Conservation (phyloP, 2,888 invertebrate genomes). For the Halocaridina rubra region DNA sequence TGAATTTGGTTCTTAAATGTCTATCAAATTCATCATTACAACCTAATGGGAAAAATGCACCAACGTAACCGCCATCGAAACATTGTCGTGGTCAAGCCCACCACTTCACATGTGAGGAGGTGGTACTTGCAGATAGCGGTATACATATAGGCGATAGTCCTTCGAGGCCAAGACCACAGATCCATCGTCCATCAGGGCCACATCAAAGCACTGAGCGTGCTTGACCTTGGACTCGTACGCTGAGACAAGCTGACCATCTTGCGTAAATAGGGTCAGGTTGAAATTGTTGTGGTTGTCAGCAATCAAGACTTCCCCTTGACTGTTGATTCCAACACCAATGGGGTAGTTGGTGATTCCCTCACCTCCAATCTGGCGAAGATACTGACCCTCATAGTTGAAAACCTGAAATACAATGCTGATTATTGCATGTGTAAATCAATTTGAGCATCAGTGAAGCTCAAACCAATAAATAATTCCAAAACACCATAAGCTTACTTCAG, state of each 20-base stretch:
- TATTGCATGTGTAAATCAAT: too few relatives aligned
- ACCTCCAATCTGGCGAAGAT: conserved; percentile 96
- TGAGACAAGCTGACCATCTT: conserved; percentile 96
- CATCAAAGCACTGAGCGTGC: conserved; percentile 99
- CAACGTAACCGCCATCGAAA: conserved; percentile 17
- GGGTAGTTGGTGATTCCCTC: conserved; percentile 99
- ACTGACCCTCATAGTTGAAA: conserved; percentile 97
- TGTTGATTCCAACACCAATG: conserved; percentile 98
- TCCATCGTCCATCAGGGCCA: conserved; percentile 98
- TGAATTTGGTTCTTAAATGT: conserved; percentile 8
- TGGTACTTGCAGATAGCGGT: conserved; percentile 80
- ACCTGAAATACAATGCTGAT: too few relatives aligned
- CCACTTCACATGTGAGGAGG: conserved; percentile 55
- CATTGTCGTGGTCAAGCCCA: not conserved
- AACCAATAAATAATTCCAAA: too few relatives aligned
- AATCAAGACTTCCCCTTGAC: conserved; percentile 95
- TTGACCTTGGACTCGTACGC: conserved; percentile 99
- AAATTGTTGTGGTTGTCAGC: conserved; percentile 99
- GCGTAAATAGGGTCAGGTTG: conserved; percentile 96
- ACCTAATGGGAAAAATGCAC: conserved; percentile 32
- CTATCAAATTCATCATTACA: conserved; percentile 18
- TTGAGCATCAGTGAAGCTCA: too few relatives aligned
- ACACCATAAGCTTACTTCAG: too few relatives aligned
- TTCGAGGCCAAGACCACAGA: conserved; percentile 98
- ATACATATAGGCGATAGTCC: conserved; percentile 98